phyloP scores from a whole-genome alignment of 2,113 vertebrate genomes.

The Sardina pilchardus region DNA sequence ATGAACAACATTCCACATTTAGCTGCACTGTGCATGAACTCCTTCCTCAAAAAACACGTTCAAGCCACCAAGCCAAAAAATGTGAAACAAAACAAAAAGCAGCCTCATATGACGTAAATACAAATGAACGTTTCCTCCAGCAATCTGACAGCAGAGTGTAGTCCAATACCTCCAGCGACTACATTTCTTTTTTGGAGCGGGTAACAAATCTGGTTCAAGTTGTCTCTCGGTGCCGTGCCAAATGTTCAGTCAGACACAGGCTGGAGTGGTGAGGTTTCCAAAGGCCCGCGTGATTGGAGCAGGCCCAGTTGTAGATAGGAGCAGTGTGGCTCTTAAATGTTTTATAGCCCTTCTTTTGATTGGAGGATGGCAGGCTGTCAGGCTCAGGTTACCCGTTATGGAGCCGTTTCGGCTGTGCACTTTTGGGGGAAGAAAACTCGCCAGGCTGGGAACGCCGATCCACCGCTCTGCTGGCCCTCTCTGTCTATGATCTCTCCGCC shows the following conservation, averaged over 20 bases:
- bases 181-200: neutral
- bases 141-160: neutral
- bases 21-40: neutral
- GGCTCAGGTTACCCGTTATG: slow-evolving; percentile 21
- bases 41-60: neutral
- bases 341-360: slow-evolving; percentile 20
- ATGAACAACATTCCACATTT: neutral
- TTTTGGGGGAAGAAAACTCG: neutral
- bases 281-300: slow-evolving; percentile 1
- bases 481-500: neutral
- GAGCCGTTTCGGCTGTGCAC: neutral
- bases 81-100: neutral
- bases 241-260: neutral
- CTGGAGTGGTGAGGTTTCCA: neutral
- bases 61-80: neutral
- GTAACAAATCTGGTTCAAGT: neutral
- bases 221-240: slow-evolving; percentile 4
- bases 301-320: neutral
- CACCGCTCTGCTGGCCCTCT: neutral
- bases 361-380: slow-evolving; percentile 22
- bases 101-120: neutral
- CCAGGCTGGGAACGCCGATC: neutral
- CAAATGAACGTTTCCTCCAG: neutral
- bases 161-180: neutral
- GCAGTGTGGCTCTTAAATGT: slow-evolving; percentile 22